Base-by-base conservation (phyloP, 2,888 invertebrate species). In the Mantis religiosa region DNA sequence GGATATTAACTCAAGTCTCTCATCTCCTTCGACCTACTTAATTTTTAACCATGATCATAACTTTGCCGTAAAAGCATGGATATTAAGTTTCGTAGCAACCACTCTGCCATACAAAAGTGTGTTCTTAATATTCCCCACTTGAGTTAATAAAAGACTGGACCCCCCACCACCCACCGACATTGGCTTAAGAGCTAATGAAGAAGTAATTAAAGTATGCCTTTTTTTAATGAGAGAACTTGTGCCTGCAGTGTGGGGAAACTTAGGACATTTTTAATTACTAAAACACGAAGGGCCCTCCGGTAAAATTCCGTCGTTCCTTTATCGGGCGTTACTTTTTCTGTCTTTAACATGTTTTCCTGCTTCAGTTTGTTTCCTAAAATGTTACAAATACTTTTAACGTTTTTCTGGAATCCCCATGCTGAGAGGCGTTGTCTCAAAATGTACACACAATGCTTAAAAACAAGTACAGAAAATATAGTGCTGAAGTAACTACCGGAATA, bases 231-330 rank as follows among this genome's bases (percentile, higher is more conserved):
- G 54, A 71, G 54, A 71, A 71, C 54, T 71, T 71, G 54, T 15
- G 54, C 54, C 3, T 71, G 54, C 25, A 71, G 54, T 71, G 54
- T 71, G 54, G 54, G n/a, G 47, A 54, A 85, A 85, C 27, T 85
- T 85, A 54, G 41, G 85, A 85, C 85, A 85, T 54, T 85, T 85
- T 85, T 85, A 85, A 85, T 85, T 85, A 85, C 54, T 71, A 71
- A 71, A 71, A 71, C 54, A 71, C 54, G 54, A 71, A 71, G 54
- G 25, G 54, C 54, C 54, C 54, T 71, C 20, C 54, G 54, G 54
- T 71, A 20, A 71, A 71, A 20, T 71, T 25, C 20, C 54, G 54
- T 71, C 54, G 3, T 71, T 71, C 54, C 20, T 71, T 71, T 25
- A 71, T 71, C 54, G 25, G 54, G 4, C 41, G 12, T 41, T 41